Evolutionary conservation across 2,888 invertebrate genomes (phyloP).

Genomic region (Idaea biselata): DNA sequence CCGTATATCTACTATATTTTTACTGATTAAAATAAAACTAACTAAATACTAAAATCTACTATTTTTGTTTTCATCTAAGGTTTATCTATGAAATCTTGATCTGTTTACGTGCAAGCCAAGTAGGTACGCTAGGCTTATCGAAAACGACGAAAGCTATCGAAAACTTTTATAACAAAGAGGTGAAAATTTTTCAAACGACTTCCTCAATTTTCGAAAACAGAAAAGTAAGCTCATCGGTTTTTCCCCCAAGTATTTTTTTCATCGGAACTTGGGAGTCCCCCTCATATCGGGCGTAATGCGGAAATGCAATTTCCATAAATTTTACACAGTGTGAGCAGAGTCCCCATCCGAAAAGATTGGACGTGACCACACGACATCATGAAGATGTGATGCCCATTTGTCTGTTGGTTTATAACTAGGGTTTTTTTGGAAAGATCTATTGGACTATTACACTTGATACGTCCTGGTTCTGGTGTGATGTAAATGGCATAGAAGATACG

Average conservation of each 20-base stretch:
- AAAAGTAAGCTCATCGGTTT: conserved; percentile 23
- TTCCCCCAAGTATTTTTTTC: conserved; percentile 38
- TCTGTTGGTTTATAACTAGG: conserved; percentile 40
- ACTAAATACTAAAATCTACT: too few relatives aligned
- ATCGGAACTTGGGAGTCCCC: conserved; percentile 42
- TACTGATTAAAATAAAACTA: too few relatives aligned
- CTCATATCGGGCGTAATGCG: conserved; percentile 66
- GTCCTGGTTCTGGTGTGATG: not conserved
- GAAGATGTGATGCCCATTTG: conserved; percentile 31
- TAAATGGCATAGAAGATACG: conserved; percentile 35
- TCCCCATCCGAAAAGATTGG: conserved; percentile 72
- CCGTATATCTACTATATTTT: too few relatives aligned
- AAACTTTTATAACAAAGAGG: not conserved
- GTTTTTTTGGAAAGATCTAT: conserved; percentile 22
- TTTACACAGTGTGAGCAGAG: conserved; percentile 74
- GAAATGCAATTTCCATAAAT: conserved; percentile 80
- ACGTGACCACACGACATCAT: conserved; percentile 60
- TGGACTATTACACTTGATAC: not conserved
- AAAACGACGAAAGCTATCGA: not conserved
- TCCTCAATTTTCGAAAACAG: conserved; percentile 1
- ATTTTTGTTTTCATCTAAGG: too few relatives aligned
- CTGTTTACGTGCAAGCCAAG: not conserved
- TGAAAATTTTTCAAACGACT: conserved; percentile 4
- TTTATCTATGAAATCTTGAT: not conserved
- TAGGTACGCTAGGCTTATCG: not conserved